Evolutionary conservation across 2,797 vertebrate genomes (phyloP), one percentile per base, ranked within the genome.

Genomic region (Macropodus opercularis): DNA sequence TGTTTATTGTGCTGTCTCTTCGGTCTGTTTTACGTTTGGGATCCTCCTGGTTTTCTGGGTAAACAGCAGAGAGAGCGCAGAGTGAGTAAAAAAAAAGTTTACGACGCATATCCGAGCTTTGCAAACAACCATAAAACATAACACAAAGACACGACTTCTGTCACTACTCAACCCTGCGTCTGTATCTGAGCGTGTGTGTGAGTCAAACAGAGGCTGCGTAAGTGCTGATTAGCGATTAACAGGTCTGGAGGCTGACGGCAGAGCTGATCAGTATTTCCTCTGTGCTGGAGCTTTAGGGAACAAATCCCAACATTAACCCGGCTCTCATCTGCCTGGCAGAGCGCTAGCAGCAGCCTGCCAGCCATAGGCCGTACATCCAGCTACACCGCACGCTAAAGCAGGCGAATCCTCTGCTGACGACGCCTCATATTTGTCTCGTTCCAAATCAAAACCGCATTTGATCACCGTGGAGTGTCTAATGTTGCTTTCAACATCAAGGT

Each of bases 271-370:
- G 87, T 89, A 87, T 88, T 91, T 91, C 84, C 80, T 90, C 77
- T 83, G 81, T 91, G 91, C 89, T 51, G 77, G 85, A 91, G 90
- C 90, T 91, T 91, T 90, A 90, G 85, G 87, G 89, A 92, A 91
- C 90, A 93, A 93, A 93, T 92, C 92, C 91, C 82, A 70, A 90
- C 90, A 91, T 91, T 91, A 91, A 89, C 89, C 89, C 61, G 38
- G 87, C 87, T 89, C 90, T 93, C 89, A 92, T 93, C 91, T 90
- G 83, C 85, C 82, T 89, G 82, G 71, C 86, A 82, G 83, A 82
- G 83, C 39, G 86, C 90, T 91, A 77, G 81, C 79, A 90, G 91
- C 87, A 86, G 86, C 89, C 90, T 82, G 85, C 77, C 80, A 87
- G 87, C 85, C 81, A 88, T 68, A 65, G 87, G 83, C 84, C 77